Evolutionary conservation across 2,888 invertebrate species (phyloP).

Genomic region (Ophion ventricosus): DNA sequence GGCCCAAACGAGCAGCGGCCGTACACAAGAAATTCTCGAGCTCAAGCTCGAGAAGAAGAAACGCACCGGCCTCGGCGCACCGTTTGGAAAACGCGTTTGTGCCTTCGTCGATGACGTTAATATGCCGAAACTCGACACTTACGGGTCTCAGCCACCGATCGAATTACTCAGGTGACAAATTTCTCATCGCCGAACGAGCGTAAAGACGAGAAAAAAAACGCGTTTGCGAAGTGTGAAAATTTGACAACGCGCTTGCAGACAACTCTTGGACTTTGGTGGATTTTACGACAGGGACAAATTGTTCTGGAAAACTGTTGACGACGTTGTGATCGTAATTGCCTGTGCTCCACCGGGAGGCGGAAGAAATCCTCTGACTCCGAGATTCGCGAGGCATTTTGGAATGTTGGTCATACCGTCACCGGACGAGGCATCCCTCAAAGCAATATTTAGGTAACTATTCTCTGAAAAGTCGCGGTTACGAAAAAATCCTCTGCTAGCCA

Average conservation of each 20-base stretch:
- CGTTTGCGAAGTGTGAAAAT: not conserved
- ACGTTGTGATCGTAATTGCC: constrained; percentile 92
- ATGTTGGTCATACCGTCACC: constrained; percentile 93
- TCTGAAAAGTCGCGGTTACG: too few species aligned
- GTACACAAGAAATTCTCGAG: constrained; percentile 95
- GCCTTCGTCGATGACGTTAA: constrained; percentile 96
- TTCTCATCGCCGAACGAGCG: too few species aligned
- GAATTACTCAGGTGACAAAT: constrained; percentile 89
- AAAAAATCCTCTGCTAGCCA: too few species aligned
- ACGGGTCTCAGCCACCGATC: constrained; percentile 96
- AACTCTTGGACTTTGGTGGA: constrained; percentile 91
- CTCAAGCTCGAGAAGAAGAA: constrained; percentile 92
- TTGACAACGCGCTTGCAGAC: constrained; percentile 83
- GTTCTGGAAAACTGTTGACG: constrained; percentile 94
- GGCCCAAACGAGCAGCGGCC: constrained; percentile 93
- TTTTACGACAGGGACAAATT: constrained; percentile 94
- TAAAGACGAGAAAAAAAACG: not conserved
- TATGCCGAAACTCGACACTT: constrained; percentile 94
- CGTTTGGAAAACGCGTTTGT: constrained; percentile 91
- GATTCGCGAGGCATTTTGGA: constrained; percentile 95
- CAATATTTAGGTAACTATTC: constrained; percentile 87
- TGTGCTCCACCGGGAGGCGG: constrained; percentile 97
- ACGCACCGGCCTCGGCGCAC: constrained; percentile 91
- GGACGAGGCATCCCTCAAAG: constrained; percentile 89
- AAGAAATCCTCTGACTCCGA: constrained; percentile 91